A percentile compares a stretch with the other conserved stretches of the same genome.
These are phyloP conservation scores for Tiaroga cobitis DNA, from an alignment of 2,797 vertebrate species.

Conservation along the genomic window DNA sequence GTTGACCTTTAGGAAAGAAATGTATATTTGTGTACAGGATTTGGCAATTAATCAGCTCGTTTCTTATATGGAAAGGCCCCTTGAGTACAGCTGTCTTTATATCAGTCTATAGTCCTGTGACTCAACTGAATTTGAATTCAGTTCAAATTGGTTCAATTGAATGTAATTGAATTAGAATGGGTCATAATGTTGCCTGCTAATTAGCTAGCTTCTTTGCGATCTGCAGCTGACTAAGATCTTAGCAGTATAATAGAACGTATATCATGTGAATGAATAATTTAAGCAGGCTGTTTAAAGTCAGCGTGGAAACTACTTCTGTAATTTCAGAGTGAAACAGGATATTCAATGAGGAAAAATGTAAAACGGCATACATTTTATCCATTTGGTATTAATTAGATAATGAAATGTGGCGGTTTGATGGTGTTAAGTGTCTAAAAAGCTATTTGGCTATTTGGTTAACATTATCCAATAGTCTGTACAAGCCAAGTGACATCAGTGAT, in stretches of 20 bases:
- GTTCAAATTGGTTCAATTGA: slow-evolving; percentile 7
- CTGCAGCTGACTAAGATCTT: background rate
- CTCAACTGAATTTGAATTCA: slow-evolving; percentile 5
- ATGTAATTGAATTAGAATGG: slow-evolving; percentile 34
- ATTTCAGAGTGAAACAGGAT: background rate
- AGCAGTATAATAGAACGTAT: slow-evolving; percentile 1
- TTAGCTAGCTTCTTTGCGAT: slow-evolving; percentile 17
- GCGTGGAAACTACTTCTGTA: background rate
- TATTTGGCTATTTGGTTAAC: background rate
- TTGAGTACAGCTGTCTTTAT: slow-evolving; percentile 21
- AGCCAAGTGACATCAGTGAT: background rate
- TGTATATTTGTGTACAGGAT: slow-evolving; percentile 44
- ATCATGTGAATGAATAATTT: slow-evolving; percentile 28
- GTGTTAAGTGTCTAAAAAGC: background rate
- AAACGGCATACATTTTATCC: background rate
- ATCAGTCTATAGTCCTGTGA: background rate
- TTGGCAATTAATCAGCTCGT: slow-evolving; percentile 42
- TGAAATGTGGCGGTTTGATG: background rate
- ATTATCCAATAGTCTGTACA: background rate
- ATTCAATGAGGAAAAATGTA: background rate
- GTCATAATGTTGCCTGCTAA: slow-evolving; percentile 26
- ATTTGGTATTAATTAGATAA: background rate
- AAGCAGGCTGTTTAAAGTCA: background rate
- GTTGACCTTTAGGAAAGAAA: slow-evolving; percentile 51
- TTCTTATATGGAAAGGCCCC: background rate